Conservation (phyloP, 2,113 vertebrate species). For the Oryzias woworae region DNA sequence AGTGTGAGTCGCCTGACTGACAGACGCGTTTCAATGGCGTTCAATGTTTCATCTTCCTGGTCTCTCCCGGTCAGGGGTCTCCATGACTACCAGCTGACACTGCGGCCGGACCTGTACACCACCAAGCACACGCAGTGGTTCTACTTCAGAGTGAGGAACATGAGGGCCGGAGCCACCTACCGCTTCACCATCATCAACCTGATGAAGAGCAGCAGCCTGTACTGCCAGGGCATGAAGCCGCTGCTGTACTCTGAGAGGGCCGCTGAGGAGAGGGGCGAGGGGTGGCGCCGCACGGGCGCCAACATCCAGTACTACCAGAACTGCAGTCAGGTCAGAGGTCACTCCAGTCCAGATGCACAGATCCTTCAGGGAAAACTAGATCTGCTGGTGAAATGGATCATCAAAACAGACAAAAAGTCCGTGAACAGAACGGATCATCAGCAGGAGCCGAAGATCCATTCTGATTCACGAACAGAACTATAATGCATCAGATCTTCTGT, state of each 20-base stretch:
- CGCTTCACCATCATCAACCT: slow-evolving; percentile 92
- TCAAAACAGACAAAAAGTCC: no score
- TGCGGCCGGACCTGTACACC: slow-evolving; percentile 88
- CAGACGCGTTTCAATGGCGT: not conserved
- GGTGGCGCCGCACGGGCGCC: slow-evolving; percentile 81
- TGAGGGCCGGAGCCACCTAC: slow-evolving; percentile 77
- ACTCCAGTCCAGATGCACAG: not conserved
- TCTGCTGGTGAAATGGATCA: no score
- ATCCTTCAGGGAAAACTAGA: no score
- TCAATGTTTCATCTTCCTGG: not conserved
- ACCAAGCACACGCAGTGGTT: slow-evolving; percentile 94
- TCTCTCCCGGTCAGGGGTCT: slow-evolving; percentile 71
- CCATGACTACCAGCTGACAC: slow-evolving; percentile 85
- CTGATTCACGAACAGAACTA: no score
- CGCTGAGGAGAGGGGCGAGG: slow-evolving; percentile 67
- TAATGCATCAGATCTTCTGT: not conserved
- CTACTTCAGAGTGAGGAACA: slow-evolving; percentile 91
- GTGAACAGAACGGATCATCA: no score
- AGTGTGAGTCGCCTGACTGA: slow-evolving; percentile 78
- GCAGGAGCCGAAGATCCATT: no score
- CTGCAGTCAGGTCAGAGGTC: slow-evolving; percentile 36
- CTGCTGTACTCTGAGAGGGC: slow-evolving; percentile 89
- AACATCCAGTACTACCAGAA: slow-evolving; percentile 82
- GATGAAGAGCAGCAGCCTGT: slow-evolving; percentile 89
- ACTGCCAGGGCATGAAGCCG: slow-evolving; percentile 82